Base-by-base conservation (phyloP, 1,140 invertebrate species). In the Drosophila seguyi region DNA sequence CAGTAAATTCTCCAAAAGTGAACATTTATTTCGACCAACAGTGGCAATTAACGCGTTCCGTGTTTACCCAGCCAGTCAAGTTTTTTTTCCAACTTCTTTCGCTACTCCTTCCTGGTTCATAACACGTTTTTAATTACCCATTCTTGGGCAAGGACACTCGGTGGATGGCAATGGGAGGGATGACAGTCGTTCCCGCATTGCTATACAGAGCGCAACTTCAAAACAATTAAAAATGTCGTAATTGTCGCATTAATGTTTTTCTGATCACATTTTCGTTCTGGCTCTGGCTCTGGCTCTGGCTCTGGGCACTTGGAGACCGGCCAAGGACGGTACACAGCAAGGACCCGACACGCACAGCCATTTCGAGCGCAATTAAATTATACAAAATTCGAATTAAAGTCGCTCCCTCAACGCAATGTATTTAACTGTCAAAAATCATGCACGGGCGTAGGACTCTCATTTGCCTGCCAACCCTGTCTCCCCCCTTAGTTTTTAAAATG, bases 141-240 rank as follows among this genome's bases (percentile, higher is more conserved):
- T 88, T 84, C 80, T 73, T 20, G 57, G 47, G 25, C 55, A 45
- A 61, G 71, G 74, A 74, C 48, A 48, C 47, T 59, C 42, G 25
- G 36, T 4, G 38, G 68, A 44, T 44, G 48, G 53, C 53, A 74
- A 57, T 66, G 52, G 31, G 27, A n/a, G 11, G 67, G 42, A 45
- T 69, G 74, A 58, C 56, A 79, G 73, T 59, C 55, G 68, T 47
- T 50, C 75, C 56, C 34, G 56, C 63, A 76, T 57, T 52, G 56
- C 75, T 79, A 65, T 74, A 73, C 59, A 65, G 60, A 65, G 60
- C 75, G 71, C 80, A 72, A 80, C 80, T 80, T 75, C 77, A 88
- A 88, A 88, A 80, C 84, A 87, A 87, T 87, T 87, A 87, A 87
- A 87, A 87, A 57, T 77, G 81, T 87, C 85, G 84, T 87, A 87